A percentile compares a stretch with the other conserved stretches of the same genome.
phyloP scores from a whole-genome alignment of 53 echinoderm and acorn worm genomes.

The Mesocentrotus franciscanus region DNA sequence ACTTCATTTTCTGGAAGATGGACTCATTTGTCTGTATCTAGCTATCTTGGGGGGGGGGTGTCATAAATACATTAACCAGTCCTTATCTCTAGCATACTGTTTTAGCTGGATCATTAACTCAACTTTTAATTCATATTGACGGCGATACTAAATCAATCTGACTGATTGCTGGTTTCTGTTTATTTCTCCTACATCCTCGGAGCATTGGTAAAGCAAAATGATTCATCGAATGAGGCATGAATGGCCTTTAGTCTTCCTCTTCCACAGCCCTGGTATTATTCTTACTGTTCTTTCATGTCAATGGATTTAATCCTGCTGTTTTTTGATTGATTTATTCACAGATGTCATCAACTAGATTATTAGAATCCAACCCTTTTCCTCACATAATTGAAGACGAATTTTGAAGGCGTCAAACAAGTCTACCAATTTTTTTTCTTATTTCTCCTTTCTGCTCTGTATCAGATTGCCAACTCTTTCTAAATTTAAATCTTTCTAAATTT shows the following conservation, averaged over 20 bases:
- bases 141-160: not conserved
- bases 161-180: not conserved
- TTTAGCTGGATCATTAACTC: not conserved
- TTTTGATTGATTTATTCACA: slow-evolving; percentile 23
- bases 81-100: not conserved
- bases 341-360: not conserved
- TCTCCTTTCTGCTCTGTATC: not conserved
- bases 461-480: not conserved
- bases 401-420: slow-evolving; percentile 20
- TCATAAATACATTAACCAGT: too few relatives aligned
- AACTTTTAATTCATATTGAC: not conserved
- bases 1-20: too few relatives aligned
- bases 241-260: slow-evolving; percentile 27
- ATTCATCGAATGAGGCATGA: not conserved
- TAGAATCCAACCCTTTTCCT: slow-evolving; percentile 13
- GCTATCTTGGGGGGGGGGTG: too few relatives aligned
- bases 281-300: not conserved
- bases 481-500: too few relatives aligned
- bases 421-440: not conserved
- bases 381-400: not conserved
- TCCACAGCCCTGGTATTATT: not conserved
- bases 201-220: not conserved
- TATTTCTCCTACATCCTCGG: not conserved
- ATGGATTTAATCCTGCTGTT: not conserved
- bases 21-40: too few relatives aligned